Conservation (phyloP, 2,797 vertebrate genomes). For the Diplodus sargus region DNA sequence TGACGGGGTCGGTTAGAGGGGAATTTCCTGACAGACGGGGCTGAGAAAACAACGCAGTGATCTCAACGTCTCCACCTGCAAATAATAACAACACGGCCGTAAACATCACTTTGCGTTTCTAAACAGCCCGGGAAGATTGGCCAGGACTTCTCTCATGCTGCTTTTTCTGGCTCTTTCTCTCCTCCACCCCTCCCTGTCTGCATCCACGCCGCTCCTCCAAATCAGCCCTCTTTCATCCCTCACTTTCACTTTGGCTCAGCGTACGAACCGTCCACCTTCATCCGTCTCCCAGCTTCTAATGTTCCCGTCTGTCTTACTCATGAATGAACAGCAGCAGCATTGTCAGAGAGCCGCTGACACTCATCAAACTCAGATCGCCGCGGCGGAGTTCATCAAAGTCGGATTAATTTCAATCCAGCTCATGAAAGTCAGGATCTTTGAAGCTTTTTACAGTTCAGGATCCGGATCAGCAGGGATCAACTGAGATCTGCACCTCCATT, state of each 20-base stretch:
- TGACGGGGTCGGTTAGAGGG: constrained; percentile 7
- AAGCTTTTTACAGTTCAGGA: constrained; percentile 37
- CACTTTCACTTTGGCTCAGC: constrained; percentile 46
- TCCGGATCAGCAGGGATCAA: constrained; percentile 51
- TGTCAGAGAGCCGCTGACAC: constrained; percentile 29
- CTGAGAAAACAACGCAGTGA: constrained; percentile 38
- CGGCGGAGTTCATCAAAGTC: too few species aligned
- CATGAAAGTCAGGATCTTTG: constrained; percentile 56
- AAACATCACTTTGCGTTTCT: constrained; percentile 70
- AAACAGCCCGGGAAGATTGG: constrained; percentile 56
- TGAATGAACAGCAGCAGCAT: constrained; percentile 21
- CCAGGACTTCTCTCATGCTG: constrained; percentile 30
- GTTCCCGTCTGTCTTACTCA: constrained; percentile 12
- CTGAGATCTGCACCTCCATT: constrained; percentile 26
- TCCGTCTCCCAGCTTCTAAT: not conserved
- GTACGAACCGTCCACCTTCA: constrained; percentile 2
- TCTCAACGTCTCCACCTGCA: constrained; percentile 70
- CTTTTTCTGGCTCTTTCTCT: constrained; percentile 21
- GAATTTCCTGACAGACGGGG: constrained; percentile 44
- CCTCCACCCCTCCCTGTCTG: not conserved
- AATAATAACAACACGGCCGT: constrained; percentile 66
- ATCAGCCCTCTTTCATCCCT: constrained; percentile 44
- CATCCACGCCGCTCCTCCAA: constrained; percentile 11
- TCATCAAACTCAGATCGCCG: constrained; percentile 45
- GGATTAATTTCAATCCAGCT: not conserved